phyloP scores from a whole-genome alignment of 30 jellyfish, hydroid and myxozoan genomes.

The Chironex yamaguchii region DNA sequence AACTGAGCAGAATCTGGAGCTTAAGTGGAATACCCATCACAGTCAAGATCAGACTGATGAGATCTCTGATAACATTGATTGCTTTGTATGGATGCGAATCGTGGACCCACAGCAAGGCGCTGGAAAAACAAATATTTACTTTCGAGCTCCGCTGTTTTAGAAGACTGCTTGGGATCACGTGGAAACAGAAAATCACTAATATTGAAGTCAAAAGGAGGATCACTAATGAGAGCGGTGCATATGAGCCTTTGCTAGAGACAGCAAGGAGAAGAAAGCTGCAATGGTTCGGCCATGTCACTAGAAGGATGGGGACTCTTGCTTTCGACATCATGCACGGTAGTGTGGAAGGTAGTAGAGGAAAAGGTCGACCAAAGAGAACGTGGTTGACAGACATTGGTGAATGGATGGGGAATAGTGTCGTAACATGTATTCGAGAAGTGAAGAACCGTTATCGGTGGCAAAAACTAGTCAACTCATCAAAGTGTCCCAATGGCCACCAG shows the following conservation, averaged over 20 bases:
- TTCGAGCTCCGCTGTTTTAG: constrained; percentile 43
- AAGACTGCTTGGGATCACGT: constrained; percentile 35
- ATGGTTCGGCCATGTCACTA: constrained; percentile 47
- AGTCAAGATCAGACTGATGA: constrained; percentile 1
- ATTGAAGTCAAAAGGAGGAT: constrained; percentile 3
- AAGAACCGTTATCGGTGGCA: constrained; percentile 4
- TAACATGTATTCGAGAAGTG: neutral
- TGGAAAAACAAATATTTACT: constrained; percentile 17
- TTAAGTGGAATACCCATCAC: constrained; percentile 32
- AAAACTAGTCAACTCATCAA: constrained; percentile 16
- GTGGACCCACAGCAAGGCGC: constrained; percentile 37
- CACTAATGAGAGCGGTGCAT: neutral
- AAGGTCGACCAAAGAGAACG: constrained; percentile 43
- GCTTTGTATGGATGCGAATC: constrained; percentile 36
- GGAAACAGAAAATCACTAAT: constrained; percentile 43
- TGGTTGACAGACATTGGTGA: constrained; percentile 33
- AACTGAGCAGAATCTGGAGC: constrained; percentile 35
- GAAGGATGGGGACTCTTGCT: constrained; percentile 42
- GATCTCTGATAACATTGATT: constrained; percentile 22
- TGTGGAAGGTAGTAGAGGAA: constrained; percentile 37
- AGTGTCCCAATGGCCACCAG: constrained; percentile 54
- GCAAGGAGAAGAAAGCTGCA: constrained; percentile 54
- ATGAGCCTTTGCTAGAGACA: constrained; percentile 34
- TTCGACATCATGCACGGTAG: constrained; percentile 30
- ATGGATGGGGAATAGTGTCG: constrained; percentile 35